Evolutionary conservation across 2,888 invertebrate species (phyloP).

Genomic region (Drosophila buzzatii): DNA sequence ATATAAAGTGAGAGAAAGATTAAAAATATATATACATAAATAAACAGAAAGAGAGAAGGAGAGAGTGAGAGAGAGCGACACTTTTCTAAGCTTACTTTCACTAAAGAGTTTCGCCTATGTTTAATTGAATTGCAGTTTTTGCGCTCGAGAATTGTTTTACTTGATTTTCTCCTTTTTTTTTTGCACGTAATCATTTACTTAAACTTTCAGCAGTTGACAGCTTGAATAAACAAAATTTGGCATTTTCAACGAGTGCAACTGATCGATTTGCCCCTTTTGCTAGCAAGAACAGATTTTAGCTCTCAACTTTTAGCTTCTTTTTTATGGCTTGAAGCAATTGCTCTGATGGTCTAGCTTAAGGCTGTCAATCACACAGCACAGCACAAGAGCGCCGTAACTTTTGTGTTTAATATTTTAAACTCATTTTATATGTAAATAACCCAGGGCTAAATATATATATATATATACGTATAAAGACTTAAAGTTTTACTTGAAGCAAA

Average conservation of each 20-base stretch:
- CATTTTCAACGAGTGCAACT: conserved; percentile 38
- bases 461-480: not conserved
- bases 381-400: not conserved
- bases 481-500: not conserved
- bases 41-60: not conserved
- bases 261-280: conserved; percentile 29
- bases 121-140: not conserved
- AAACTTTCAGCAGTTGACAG: conserved; percentile 2
- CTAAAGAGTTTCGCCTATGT: not conserved
- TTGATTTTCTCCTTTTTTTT: not conserved
- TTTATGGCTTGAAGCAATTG: not conserved
- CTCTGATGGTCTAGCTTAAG: conserved; percentile 5
- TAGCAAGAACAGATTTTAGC: conserved; percentile 12
- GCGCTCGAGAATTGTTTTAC: not conserved
- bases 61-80: not conserved
- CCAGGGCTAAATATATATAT: not conserved
- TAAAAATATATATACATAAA: not conserved
- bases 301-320: not conserved
- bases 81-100: not conserved
- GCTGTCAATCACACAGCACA: conserved; percentile 2
- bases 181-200: not conserved
- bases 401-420: conserved; percentile 4
- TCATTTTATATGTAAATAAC: conserved; percentile 4
- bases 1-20: not conserved
- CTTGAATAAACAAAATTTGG: conserved; percentile 19